These are phyloP conservation scores for Delia radicum DNA, from an alignment of 1,140 invertebrate genomes.

Conservation along the genomic window DNA sequence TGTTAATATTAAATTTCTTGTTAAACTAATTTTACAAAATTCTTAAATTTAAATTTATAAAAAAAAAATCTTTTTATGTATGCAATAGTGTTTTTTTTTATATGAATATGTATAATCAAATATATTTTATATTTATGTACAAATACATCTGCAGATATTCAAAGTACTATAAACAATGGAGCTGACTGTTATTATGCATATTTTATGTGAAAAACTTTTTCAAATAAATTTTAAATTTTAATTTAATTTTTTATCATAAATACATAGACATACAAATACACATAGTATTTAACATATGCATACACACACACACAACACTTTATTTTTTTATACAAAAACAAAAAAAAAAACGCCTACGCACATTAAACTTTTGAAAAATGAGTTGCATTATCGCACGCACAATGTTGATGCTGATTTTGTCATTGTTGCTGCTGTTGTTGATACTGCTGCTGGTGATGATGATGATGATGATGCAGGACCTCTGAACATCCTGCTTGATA, in stretches of 20 bases:
- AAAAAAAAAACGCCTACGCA: not conserved
- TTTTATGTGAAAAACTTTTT: slow-evolving; percentile 20
- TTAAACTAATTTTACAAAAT: too few species aligned
- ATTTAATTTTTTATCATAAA: slow-evolving; percentile 15
- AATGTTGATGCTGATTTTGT: slow-evolving; percentile 12
- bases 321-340: not conserved
- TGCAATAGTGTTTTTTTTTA: not conserved
- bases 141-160: not conserved
- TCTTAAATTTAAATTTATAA: too few species aligned
- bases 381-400: slow-evolving; percentile 22
- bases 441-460: not conserved
- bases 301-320: not conserved
- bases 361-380: slow-evolving; percentile 2
- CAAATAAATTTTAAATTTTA: slow-evolving; percentile 24
- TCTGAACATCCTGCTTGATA: slow-evolving; percentile 6
- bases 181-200: slow-evolving; percentile 20
- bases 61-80: too few species aligned
- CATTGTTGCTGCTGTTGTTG: not conserved
- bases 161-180: slow-evolving; percentile 1
- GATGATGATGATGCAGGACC: slow-evolving; percentile 7
- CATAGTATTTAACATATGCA: not conserved
- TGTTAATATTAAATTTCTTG: too few species aligned
- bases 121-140: too few species aligned
- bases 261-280: not conserved
- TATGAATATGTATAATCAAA: slow-evolving; percentile 4